Evolutionary conservation across 2,113 vertebrate genomes (phyloP).

Genomic region (Atrichornis clamosus): DNA sequence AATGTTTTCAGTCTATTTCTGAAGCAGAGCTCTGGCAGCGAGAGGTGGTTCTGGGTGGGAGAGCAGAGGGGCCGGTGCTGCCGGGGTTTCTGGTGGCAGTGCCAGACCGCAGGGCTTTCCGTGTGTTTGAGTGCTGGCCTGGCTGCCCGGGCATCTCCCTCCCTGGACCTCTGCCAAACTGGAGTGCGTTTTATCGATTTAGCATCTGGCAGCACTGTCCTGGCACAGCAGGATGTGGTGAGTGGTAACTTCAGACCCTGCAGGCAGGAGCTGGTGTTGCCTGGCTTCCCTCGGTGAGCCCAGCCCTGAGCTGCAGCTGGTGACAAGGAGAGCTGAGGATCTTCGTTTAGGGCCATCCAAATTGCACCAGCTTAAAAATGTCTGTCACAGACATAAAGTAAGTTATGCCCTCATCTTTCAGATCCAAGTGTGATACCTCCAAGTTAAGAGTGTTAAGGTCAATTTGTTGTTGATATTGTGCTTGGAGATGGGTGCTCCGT

Average conservation of each 20-base stretch:
- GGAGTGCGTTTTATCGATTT: rapidly evolving
- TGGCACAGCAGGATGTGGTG: not conserved
- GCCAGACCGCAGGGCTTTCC: not conserved
- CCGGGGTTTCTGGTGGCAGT: not conserved
- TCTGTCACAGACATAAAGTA: not conserved
- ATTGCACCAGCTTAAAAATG: not conserved
- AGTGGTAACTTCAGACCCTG: not conserved
- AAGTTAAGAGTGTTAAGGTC: not conserved
- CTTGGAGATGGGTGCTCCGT: not conserved
- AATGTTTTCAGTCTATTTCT: rapidly evolving
- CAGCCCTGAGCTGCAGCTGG: not conserved
- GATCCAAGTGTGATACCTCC: not conserved
- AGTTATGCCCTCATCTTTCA: not conserved
- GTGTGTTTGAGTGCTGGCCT: not conserved
- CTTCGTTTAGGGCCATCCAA: not conserved
- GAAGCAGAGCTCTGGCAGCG: not conserved
- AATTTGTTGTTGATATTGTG: not conserved
- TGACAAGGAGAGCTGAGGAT: not conserved
- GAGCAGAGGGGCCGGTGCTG: not conserved
- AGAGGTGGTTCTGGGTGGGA: not conserved
- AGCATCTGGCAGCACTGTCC: not conserved
- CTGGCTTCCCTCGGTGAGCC: not conserved
- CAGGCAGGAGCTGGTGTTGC: not conserved
- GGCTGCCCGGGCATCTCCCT: not conserved
- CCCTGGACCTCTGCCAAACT: not conserved